Conservation (phyloP, 2,888 invertebrate species). For the Malacosoma neustria region DNA sequence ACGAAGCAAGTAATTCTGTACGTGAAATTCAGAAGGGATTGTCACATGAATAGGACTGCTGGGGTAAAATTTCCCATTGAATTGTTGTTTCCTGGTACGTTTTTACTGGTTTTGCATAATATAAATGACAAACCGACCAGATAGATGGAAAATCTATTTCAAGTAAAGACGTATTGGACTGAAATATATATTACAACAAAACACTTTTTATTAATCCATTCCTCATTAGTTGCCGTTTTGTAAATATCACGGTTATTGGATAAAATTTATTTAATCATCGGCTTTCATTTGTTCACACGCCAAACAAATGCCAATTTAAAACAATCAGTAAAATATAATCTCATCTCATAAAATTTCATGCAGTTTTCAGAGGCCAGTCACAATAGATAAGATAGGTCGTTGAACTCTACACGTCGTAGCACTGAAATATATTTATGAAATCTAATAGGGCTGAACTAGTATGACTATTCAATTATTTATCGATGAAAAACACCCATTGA, state of each 20-base stretch:
- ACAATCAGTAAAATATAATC: not conserved
- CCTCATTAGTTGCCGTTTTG: too few relatives aligned
- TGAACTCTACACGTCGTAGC: conserved; percentile 9
- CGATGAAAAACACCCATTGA: not conserved
- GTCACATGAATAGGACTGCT: too few relatives aligned
- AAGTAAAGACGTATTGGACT: too few relatives aligned
- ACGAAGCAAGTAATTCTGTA: too few relatives aligned
- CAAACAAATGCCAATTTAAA: not conserved
- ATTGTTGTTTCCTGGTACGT: too few relatives aligned
- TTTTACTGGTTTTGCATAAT: too few relatives aligned
- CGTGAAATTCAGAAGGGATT: too few relatives aligned
- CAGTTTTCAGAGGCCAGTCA: conserved; percentile 7
- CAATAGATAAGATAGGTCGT: conserved; percentile 13
- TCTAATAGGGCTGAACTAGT: not conserved
- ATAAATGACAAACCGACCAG: too few relatives aligned
- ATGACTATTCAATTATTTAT: not conserved
- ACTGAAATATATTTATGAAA: conserved; percentile 12
- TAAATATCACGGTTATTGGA: not conserved
- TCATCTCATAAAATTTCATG: conserved; percentile 1
- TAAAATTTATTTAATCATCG: not conserved
- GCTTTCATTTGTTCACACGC: not conserved
- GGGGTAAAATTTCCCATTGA: too few relatives aligned
- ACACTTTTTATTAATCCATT: too few relatives aligned
- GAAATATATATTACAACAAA: too few relatives aligned
- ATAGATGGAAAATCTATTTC: too few relatives aligned